Evolutionary conservation across 2,888 invertebrate species (phyloP).

Genomic region (Pseudanteris insignis): DNA sequence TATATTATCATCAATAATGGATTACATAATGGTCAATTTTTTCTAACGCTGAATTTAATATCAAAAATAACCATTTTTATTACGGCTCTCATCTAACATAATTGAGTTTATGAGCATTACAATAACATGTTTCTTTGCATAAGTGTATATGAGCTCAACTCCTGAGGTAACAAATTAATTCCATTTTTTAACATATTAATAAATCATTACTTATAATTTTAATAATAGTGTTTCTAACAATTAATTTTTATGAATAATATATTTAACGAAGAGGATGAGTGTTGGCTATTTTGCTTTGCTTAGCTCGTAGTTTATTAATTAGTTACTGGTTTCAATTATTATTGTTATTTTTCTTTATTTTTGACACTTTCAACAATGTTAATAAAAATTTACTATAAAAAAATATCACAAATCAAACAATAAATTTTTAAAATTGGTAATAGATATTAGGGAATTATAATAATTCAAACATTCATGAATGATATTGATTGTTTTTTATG

Average conservation of each 20-base stretch:
- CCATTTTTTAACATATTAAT: constrained; percentile 44
- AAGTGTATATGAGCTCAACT: constrained; percentile 65
- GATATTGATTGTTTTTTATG: too few species aligned
- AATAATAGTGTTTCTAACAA: constrained; percentile 44
- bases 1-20: constrained; percentile 24
- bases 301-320: constrained; percentile 45
- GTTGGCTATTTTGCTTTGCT: constrained; percentile 51
- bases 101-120: constrained; percentile 32
- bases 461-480: constrained; percentile 54
- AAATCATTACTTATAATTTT: constrained; percentile 50
- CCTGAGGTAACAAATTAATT: constrained; percentile 64
- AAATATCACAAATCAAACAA: neutral
- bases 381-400: too few species aligned
- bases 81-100: constrained; percentile 32
- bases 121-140: constrained; percentile 49
- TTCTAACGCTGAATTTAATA: too few species aligned
- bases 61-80: constrained; percentile 12
- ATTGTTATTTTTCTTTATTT: constrained; percentile 7
- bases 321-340: constrained; percentile 38
- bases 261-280: constrained; percentile 51
- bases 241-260: constrained; percentile 43
- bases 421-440: constrained; percentile 22
- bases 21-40: too few species aligned
- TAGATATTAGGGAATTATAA: constrained; percentile 49
- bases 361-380: neutral